Conservation (phyloP, 2,113 vertebrate species). For the Hemibagrus wyckioides region DNA sequence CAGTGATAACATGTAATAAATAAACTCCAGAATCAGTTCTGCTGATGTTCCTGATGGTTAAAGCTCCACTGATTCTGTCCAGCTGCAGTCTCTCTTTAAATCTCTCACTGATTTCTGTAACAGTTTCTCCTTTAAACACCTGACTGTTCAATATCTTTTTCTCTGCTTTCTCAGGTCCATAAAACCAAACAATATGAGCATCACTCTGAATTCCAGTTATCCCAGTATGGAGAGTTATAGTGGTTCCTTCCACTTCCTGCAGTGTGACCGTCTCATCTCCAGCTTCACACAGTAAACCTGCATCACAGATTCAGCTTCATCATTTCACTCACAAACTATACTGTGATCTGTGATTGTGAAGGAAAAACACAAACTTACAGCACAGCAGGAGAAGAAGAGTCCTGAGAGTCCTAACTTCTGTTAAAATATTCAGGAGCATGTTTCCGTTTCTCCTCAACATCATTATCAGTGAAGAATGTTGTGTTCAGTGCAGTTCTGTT, state of each 20-base stretch:
- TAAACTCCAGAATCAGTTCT: slow-evolving; percentile 17
- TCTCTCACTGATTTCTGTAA: slow-evolving; percentile 9
- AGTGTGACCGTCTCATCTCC: slow-evolving; percentile 7
- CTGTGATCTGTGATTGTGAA: neutral
- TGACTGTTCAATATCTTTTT: neutral
- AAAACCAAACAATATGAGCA: neutral
- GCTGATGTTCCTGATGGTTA: slow-evolving; percentile 41
- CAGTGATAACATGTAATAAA: neutral
- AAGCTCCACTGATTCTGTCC: slow-evolving; percentile 25
- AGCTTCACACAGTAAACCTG: neutral
- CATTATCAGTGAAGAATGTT: too few relatives aligned
- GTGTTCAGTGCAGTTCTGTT: neutral
- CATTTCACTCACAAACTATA: neutral
- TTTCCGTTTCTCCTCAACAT: too few relatives aligned
- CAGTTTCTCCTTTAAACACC: neutral
- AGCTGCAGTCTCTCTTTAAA: slow-evolving; percentile 33
- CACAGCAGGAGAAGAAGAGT: neutral
- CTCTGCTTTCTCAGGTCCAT: neutral
- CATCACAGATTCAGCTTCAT: neutral
- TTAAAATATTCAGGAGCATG: too few relatives aligned
- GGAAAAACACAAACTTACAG: too few relatives aligned
- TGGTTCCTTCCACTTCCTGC: slow-evolving; percentile 33
- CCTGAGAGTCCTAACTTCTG: too few relatives aligned
- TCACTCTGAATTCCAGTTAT: slow-evolving; percentile 8
- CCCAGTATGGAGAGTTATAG: slow-evolving; percentile 6